Percentiles rank a stretch among this genome's conserved stretches.
phyloP scores from a whole-genome alignment of 2,797 vertebrate species.

The Enteromius anoplus region DNA sequence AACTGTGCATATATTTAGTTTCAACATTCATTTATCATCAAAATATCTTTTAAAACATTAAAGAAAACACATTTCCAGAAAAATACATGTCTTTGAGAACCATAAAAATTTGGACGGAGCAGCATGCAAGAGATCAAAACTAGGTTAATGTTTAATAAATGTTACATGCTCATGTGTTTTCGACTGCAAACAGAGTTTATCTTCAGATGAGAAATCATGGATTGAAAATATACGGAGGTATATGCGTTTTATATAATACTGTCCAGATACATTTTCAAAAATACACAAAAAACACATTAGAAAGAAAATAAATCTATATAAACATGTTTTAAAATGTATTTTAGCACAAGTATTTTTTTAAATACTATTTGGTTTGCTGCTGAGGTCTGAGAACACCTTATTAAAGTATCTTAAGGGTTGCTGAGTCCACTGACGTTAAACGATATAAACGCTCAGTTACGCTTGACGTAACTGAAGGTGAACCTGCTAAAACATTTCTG shows the following conservation, averaged over 20 bases:
- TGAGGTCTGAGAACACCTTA: neutral
- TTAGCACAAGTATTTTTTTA: neutral
- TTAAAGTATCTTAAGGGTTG: neutral
- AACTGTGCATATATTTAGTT: neutral
- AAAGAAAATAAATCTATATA: neutral
- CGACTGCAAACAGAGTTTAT: too few species aligned
- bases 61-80: neutral
- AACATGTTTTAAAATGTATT: neutral
- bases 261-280: too few species aligned
- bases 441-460: too few species aligned
- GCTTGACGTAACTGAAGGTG: neutral
- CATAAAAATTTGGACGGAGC: neutral
- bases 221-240: neutral
- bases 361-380: too few species aligned
- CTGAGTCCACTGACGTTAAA: neutral
- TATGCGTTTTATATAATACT: too few species aligned
- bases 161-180: too few species aligned
- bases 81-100: too few species aligned
- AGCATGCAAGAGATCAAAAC: neutral
- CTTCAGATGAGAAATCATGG: neutral
- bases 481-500: neutral
- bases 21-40: neutral
- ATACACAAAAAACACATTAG: neutral
- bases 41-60: neutral
- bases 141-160: neutral